These are phyloP conservation scores for Falco berigora DNA, from an alignment of 2,797 vertebrate species.

Conservation along the genomic window DNA sequence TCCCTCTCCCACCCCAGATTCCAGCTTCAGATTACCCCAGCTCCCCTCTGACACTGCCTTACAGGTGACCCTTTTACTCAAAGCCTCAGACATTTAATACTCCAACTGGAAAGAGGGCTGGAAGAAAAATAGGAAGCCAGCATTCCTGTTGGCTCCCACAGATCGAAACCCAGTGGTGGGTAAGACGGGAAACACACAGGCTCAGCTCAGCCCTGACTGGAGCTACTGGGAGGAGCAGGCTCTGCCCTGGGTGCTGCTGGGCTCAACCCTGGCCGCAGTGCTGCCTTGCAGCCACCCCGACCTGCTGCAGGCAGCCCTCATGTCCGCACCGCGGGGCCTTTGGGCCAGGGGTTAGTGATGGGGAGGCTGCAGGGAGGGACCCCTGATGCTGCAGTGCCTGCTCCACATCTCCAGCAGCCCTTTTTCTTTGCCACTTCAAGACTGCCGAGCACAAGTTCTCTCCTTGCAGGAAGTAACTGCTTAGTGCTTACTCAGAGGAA, in stretches of 20 bases:
- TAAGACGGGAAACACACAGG: neutral
- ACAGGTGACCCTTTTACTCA: neutral
- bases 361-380: neutral
- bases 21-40: neutral
- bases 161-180: neutral
- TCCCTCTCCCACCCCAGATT: neutral
- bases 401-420: neutral
- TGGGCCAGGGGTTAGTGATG: neutral
- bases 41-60: neutral
- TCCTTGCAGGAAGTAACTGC: neutral
- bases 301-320: neutral
- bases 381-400: neutral
- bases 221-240: neutral
- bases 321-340: accelerated
- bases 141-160: neutral
- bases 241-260: neutral
- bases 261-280: neutral
- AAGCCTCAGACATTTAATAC: neutral
- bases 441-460: neutral
- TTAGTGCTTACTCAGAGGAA: neutral
- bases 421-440: neutral
- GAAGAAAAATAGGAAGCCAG: neutral
- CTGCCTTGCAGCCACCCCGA: neutral
- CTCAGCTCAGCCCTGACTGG: neutral
- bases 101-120: neutral